These are phyloP conservation scores for Stomorhina lunata DNA, from an alignment of 2,888 invertebrate species.

Conservation along the genomic window DNA sequence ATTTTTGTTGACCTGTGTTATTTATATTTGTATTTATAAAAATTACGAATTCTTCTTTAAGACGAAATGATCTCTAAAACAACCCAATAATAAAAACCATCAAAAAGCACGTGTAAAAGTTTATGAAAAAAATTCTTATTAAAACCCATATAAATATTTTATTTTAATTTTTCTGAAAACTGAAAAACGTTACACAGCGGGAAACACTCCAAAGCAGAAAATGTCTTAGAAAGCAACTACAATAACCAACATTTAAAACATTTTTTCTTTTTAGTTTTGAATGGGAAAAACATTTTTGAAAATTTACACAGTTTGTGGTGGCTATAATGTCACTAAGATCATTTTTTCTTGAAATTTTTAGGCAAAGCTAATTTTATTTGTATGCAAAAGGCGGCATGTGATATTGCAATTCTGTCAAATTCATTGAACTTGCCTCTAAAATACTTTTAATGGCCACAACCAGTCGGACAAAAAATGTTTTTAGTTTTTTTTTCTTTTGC, in stretches of 20 bases:
- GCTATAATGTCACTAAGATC: slow-evolving; percentile 56
- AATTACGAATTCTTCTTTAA: neutral
- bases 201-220: slow-evolving; percentile 36
- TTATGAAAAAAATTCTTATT: neutral
- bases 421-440: slow-evolving; percentile 62
- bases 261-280: no score
- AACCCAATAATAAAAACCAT: neutral
- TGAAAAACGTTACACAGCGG: slow-evolving; percentile 54
- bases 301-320: slow-evolving; percentile 57
- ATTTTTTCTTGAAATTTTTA: slow-evolving; percentile 9
- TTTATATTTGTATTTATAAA: no score
- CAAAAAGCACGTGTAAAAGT: slow-evolving; percentile 18
- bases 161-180: slow-evolving; percentile 28
- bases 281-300: slow-evolving; percentile 36
- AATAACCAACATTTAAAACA: slow-evolving; percentile 17
- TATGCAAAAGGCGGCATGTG: slow-evolving; percentile 22
- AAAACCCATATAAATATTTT: slow-evolving; percentile 26
- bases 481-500: no score
- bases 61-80: neutral
- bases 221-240: slow-evolving; percentile 3
- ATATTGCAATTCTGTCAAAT: slow-evolving; percentile 59
- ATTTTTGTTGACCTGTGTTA: no score
- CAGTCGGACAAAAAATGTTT: slow-evolving; percentile 3
- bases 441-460: slow-evolving; percentile 55
- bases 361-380: slow-evolving; percentile 36